phyloP scores from a whole-genome alignment of 1,140 invertebrate species.

The Lordiphosa stackelbergi region DNA sequence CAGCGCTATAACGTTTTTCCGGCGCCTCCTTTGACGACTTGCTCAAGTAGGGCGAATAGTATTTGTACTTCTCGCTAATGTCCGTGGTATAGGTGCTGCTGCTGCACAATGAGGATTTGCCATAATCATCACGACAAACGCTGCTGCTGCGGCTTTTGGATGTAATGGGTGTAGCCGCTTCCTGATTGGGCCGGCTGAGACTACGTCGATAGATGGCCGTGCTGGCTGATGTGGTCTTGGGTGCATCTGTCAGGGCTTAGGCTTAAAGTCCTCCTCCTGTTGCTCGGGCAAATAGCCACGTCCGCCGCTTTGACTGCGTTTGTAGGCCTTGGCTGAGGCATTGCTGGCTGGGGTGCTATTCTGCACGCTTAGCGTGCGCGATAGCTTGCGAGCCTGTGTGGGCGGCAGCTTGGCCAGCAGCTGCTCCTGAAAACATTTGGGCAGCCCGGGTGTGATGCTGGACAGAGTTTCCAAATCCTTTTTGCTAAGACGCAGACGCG shows the following conservation, averaged over 20 bases:
- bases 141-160: constrained; percentile 67
- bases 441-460: constrained; percentile 82
- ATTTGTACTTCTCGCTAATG: constrained; percentile 74
- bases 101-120: constrained; percentile 61
- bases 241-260: constrained; percentile 43
- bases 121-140: constrained; percentile 61
- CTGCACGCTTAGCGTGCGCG: constrained; percentile 81
- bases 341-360: constrained; percentile 32
- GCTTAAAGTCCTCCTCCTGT: constrained; percentile 25
- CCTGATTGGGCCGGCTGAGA: constrained; percentile 37
- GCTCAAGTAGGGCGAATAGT: constrained; percentile 71
- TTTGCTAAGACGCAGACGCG: constrained; percentile 82
- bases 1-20: constrained; percentile 56
- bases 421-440: constrained; percentile 82
- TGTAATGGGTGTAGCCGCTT: background rate
- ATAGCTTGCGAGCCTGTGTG: constrained; percentile 80
- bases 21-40: constrained; percentile 42
- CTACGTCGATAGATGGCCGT: constrained; percentile 61
- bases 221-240: constrained; percentile 51
- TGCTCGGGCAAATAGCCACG: constrained; percentile 44
- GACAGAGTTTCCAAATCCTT: constrained; percentile 82
- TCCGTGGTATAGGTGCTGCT: constrained; percentile 61
- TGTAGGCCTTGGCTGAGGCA: constrained; percentile 50
- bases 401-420: constrained; percentile 81
- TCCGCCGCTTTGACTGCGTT: constrained; percentile 72